Base-by-base conservation (phyloP, 2,797 vertebrate species). In the Poecilia velifera region DNA sequence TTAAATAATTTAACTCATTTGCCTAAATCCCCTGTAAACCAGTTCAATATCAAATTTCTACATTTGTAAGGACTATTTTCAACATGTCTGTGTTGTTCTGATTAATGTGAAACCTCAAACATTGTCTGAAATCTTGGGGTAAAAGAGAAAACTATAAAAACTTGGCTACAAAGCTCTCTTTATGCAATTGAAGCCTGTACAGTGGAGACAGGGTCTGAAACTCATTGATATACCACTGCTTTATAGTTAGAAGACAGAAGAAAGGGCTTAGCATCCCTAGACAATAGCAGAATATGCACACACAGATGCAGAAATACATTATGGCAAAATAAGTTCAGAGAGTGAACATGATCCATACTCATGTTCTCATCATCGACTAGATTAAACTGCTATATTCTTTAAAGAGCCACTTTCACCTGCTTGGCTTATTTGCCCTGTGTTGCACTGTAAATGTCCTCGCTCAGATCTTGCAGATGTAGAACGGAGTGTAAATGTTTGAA, bases 401-500 rank as follows among this genome's bases (percentile, higher is more conserved):
- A 43, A 28, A 31, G 41, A 43, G 57, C 10, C 0, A 16, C 53
- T 45, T 31, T 51, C 74, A 31, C 6, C 20, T 76, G 20, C 12
- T 47, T 20, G 5, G 34, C 64, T 62, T 46, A n/a, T 55, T 36
- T 62, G n/a, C 39, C 10, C n/a, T 20, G 34, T 16, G 76, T 22
- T 18, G 14, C 41, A 34, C 9, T 34, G 45, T 16, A 12, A n/a
- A 39, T 59, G 22, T 72, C 28, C 9, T 25, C 16, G 0, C n/a
- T 5, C n/a, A 72, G 34, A 51, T 74, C 39, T 77, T 45, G 71
- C 31, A 57, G 6, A 72, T 6, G 73, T 46, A 75, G 28, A 16
- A 59, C 74, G 59, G 39, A 84, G 84, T 62, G 36, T 66, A 77
- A 78, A 72, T 80, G 74, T 43, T 14, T 72, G 72, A 73, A 71